A percentile compares a stretch with the other conserved stretches of the same genome.
Conservation (phyloP, 2,113 vertebrate species). For the Sorex araneus region DNA sequence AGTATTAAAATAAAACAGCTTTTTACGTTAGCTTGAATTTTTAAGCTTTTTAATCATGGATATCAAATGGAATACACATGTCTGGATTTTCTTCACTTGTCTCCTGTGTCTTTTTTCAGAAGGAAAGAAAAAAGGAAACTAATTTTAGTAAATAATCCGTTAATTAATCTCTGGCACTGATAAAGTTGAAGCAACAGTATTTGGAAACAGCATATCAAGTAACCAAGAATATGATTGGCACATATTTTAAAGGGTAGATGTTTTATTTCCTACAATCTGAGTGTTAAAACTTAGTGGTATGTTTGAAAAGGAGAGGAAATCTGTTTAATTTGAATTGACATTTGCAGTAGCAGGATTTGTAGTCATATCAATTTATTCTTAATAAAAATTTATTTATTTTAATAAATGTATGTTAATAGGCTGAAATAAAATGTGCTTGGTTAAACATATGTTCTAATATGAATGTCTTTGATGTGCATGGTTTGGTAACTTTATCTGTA, state of each 20-base stretch:
- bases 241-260: conserved; percentile 28
- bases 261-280: conserved; percentile 38
- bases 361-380: not conserved
- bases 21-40: conserved; percentile 96
- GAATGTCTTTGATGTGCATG: conserved; percentile 21
- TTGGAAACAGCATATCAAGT: conserved; percentile 77
- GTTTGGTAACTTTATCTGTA: conserved; percentile 51
- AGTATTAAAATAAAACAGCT: conserved; percentile 96
- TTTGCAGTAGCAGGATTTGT: conserved; percentile 38
- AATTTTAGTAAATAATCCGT: conserved; percentile 86
- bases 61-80: conserved; percentile 91
- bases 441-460: conserved; percentile 41
- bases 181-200: conserved; percentile 72
- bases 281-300: not conserved
- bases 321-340: conserved; percentile 62
- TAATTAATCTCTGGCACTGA: conserved; percentile 88
- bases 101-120: conserved; percentile 82
- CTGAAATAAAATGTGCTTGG: too few relatives aligned
- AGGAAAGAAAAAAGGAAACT: conserved; percentile 83
- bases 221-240: conserved; percentile 32
- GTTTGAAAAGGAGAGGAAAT: conserved; percentile 52
- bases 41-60: conserved; percentile 93
- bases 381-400: not conserved
- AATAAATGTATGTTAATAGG: not conserved
- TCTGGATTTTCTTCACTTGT: conserved; percentile 87